Percentiles rank a stretch among this genome's conserved stretches.
These are phyloP conservation scores for Poecilia latipinna DNA, from an alignment of 2,113 vertebrate species.

Conservation along the genomic window DNA sequence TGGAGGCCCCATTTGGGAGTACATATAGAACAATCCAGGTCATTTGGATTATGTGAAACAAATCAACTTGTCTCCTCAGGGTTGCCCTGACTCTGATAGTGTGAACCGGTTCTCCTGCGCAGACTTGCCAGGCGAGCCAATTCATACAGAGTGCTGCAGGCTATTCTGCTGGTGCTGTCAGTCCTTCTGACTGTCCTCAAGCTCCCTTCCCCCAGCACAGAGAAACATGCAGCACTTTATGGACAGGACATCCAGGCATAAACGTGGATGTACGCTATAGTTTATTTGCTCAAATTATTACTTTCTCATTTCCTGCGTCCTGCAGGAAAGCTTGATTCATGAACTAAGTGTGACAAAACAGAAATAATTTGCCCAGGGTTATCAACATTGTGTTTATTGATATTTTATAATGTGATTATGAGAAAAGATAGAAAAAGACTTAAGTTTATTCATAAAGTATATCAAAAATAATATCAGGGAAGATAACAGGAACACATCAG, in stretches of 20 bases:
- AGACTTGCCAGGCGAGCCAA: conserved; percentile 52
- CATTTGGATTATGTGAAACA: conserved; percentile 59
- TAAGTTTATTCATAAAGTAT: not conserved
- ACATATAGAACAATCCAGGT: conserved; percentile 26
- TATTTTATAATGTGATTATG: not conserved
- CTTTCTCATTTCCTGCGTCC: not conserved
- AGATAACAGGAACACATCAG: not conserved
- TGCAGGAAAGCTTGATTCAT: not conserved
- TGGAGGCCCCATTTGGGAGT: not conserved
- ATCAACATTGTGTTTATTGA: too few relatives aligned
- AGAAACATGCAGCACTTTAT: not conserved
- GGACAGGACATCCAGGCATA: not conserved
- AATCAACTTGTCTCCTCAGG: conserved; percentile 63
- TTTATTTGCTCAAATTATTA: not conserved
- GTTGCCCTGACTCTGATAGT: conserved; percentile 29
- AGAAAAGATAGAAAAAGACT: not conserved
- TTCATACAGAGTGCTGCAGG: conserved; percentile 56
- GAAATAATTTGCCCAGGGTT: too few relatives aligned
- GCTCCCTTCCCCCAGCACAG: not conserved
- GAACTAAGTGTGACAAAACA: not conserved
- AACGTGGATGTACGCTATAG: conserved; percentile 4
- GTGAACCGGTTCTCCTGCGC: conserved; percentile 54
- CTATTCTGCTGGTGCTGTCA: conserved; percentile 63
- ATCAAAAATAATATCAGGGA: not conserved
- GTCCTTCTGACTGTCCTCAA: conserved; percentile 44